Evolutionary conservation across 2,888 invertebrate genomes (phyloP).

Genomic region (Marasmarcha lunaedactyla): DNA sequence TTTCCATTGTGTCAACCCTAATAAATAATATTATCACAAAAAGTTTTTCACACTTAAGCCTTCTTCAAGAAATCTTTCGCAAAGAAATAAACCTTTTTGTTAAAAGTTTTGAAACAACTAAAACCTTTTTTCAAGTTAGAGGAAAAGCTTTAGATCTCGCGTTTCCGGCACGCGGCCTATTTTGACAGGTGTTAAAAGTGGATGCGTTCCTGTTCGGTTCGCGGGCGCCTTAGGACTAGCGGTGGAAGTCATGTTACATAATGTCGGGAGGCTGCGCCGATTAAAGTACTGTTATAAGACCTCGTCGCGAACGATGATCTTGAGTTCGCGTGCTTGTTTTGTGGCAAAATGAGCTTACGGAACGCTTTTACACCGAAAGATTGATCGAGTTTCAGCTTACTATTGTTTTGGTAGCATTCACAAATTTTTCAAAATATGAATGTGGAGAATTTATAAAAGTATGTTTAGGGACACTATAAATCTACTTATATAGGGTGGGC

Average conservation of each 20-base stretch:
- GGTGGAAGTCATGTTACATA: constrained; percentile 35
- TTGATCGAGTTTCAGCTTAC: too few relatives aligned
- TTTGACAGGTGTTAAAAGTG: constrained; percentile 1
- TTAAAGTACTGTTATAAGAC: constrained; percentile 66
- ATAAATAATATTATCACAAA: not conserved
- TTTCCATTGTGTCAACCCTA: constrained; percentile 17
- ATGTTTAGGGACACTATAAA: too few relatives aligned
- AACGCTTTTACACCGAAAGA: constrained; percentile 35
- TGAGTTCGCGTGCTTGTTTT: constrained; percentile 53
- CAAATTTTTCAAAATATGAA: too few relatives aligned
- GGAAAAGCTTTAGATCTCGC: too few relatives aligned
- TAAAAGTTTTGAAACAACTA: too few relatives aligned
- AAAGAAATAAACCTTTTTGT: too few relatives aligned
- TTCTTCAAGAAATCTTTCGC: too few relatives aligned
- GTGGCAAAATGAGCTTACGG: constrained; percentile 60
- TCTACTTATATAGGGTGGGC: too few relatives aligned
- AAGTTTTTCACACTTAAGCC: too few relatives aligned
- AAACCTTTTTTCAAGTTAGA: too few relatives aligned
- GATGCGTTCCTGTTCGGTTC: constrained; percentile 23
- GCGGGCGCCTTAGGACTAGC: constrained; percentile 51
- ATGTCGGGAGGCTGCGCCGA: constrained; percentile 46
- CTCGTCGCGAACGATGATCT: constrained; percentile 64
- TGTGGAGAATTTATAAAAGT: too few relatives aligned
- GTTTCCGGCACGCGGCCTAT: not conserved
- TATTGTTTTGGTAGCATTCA: too few relatives aligned